A percentile compares a stretch with the other conserved stretches of the same genome.
These are phyloP conservation scores for Papilio glaucus DNA, from an alignment of 1,140 invertebrate genomes.

Conservation along the genomic window DNA sequence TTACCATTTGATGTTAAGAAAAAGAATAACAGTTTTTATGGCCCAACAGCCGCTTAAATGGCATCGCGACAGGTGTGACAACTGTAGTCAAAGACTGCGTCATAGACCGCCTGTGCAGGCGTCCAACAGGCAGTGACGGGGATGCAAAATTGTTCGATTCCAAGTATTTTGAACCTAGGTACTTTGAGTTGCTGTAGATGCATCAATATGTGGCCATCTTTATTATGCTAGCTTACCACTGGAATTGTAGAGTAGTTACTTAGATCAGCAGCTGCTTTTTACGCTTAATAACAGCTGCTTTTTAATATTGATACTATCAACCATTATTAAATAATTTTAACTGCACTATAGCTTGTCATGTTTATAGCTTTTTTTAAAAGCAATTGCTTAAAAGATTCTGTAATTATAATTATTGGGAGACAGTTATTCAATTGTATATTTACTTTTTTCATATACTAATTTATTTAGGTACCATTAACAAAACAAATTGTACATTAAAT, in stretches of 20 bases:
- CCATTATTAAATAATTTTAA: background rate
- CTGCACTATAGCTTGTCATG: background rate
- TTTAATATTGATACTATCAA: background rate
- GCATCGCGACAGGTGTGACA: slow-evolving; percentile 88
- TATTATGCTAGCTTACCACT: background rate
- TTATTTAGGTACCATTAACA: too few species aligned
- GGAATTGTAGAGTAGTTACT: background rate
- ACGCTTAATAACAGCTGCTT: slow-evolving; percentile 4
- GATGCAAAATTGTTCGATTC: slow-evolving; percentile 82
- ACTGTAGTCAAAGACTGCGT: slow-evolving; percentile 88
- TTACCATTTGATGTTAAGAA: background rate
- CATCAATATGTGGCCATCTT: slow-evolving; percentile 29
- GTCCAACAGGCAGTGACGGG: slow-evolving; percentile 57
- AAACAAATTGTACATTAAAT: too few species aligned
- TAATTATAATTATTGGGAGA: too few species aligned
- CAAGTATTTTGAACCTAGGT: slow-evolving; percentile 87
- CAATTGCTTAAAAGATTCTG: too few species aligned
- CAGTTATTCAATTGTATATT: too few species aligned
- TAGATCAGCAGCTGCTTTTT: background rate
- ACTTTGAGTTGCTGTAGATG: slow-evolving; percentile 80
- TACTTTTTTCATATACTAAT: too few species aligned
- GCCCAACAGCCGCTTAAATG: slow-evolving; percentile 86
- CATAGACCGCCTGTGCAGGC: slow-evolving; percentile 83
- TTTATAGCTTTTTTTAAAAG: background rate
- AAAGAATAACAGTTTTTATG: slow-evolving; percentile 19